A percentile compares a stretch with the other conserved stretches of the same genome.
phyloP scores from a whole-genome alignment of 2,797 vertebrate species.

The Onychomys leucogaster region DNA sequence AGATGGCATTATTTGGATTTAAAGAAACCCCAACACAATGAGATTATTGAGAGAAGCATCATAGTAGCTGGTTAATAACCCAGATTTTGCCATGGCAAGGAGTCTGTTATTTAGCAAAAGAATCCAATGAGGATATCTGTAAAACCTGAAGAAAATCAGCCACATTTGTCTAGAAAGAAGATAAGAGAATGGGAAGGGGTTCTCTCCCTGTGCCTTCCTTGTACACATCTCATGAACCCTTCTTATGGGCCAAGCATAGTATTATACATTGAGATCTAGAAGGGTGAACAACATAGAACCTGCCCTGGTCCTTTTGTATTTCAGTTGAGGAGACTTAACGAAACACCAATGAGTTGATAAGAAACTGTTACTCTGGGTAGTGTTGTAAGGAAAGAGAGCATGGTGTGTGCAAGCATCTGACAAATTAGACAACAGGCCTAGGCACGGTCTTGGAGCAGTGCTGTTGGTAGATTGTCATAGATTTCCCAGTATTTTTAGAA shows the following conservation, averaged over 20 bases:
- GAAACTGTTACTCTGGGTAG: not conserved
- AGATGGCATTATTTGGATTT: not conserved
- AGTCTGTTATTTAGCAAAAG: not conserved
- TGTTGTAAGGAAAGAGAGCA: not conserved
- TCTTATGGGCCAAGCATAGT: not conserved
- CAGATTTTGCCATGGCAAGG: not conserved
- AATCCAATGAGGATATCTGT: not conserved
- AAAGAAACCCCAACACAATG: not conserved
- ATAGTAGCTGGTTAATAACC: not conserved
- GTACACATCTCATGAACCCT: not conserved
- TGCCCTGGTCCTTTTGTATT: not conserved
- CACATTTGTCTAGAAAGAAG: not conserved
- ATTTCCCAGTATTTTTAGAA: not conserved
- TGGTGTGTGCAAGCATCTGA: fast-evolving
- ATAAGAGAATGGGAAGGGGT: fast-evolving
- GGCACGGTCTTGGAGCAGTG: not conserved
- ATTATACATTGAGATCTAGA: not conserved
- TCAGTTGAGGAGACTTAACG: not conserved
- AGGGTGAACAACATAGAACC: not conserved
- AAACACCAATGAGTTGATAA: not conserved
- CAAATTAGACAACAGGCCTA: not conserved
- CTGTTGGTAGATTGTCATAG: not conserved
- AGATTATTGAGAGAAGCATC: not conserved
- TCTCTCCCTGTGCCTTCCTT: fast-evolving
- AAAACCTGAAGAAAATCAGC: not conserved